Evolutionary conservation across 2,888 invertebrate genomes (phyloP).

Genomic region (Myathropa florea): DNA sequence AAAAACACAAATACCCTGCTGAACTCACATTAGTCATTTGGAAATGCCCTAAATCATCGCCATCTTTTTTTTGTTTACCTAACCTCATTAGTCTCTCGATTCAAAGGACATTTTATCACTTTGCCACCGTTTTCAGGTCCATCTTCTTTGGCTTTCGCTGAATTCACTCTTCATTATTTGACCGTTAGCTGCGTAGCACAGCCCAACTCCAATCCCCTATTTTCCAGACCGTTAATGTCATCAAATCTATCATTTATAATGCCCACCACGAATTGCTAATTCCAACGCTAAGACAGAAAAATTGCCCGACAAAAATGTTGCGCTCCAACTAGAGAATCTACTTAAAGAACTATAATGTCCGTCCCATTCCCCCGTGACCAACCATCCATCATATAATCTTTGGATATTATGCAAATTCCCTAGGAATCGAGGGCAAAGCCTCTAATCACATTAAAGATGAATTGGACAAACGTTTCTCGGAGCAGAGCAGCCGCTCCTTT

Average conservation of each 20-base stretch:
- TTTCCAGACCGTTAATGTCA: not conserved
- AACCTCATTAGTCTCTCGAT: too few relatives aligned
- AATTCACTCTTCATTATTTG: not conserved
- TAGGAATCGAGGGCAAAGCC: conserved; percentile 28
- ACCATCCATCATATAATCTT: conserved; percentile 12
- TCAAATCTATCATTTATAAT: conserved; percentile 2
- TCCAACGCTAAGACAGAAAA: conserved; percentile 1
- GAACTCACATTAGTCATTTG: too few relatives aligned
- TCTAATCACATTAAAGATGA: conserved; percentile 57
- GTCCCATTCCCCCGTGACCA: not conserved
- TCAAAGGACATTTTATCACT: not conserved
- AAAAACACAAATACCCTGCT: too few relatives aligned
- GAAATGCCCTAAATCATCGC: too few relatives aligned
- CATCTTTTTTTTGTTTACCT: too few relatives aligned
- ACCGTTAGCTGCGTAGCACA: not conserved
- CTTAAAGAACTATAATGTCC: not conserved
- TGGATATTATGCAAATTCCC: conserved; percentile 49
- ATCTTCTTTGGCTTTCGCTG: not conserved
- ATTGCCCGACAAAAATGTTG: not conserved
- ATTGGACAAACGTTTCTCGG: conserved; percentile 14
- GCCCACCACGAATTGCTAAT: not conserved
- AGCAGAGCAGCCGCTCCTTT: conserved; percentile 38
- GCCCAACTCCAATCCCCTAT: not conserved
- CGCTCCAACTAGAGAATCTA: not conserved
- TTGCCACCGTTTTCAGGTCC: not conserved